phyloP scores from a whole-genome alignment of 1,140 invertebrate genomes.

The Cecropterus lyciades region DNA sequence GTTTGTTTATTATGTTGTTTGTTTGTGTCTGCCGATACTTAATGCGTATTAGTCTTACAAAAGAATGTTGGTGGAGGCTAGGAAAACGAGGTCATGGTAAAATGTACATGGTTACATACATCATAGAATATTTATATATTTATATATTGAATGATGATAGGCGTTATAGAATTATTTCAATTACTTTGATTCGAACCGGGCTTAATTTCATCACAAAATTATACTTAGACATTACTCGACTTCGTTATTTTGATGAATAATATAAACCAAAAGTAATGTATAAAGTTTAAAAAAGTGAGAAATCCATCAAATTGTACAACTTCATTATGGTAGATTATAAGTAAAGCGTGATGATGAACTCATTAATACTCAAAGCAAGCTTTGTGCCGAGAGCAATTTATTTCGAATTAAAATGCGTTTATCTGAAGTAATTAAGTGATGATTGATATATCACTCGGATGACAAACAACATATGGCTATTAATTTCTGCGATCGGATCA shows the following conservation, averaged over 20 bases:
- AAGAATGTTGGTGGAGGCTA: not conserved
- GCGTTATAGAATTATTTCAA: too few species aligned
- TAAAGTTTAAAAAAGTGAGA: too few species aligned
- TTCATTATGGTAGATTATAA: too few species aligned
- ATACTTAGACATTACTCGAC: too few species aligned
- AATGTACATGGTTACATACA: not conserved
- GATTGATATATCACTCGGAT: constrained; percentile 63
- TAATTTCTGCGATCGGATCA: constrained; percentile 63
- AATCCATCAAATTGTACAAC: too few species aligned
- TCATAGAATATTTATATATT: too few species aligned
- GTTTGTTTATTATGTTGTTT: constrained; percentile 20
- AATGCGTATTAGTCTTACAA: constrained; percentile 1
- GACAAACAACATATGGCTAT: constrained; percentile 76
- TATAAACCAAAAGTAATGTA: too few species aligned
- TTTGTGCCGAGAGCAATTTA: not conserved
- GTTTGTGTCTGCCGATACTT: constrained; percentile 4
- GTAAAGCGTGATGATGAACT: not conserved
- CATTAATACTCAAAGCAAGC: constrained; percentile 24
- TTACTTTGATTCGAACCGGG: too few species aligned
- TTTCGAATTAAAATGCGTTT: constrained; percentile 21
- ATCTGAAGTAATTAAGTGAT: constrained; percentile 65
- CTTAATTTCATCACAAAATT: too few species aligned
- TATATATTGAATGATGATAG: too few species aligned
- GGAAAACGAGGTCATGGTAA: not conserved
- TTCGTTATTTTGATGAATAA: too few species aligned